Conservation (phyloP, 2,888 invertebrate species). For the Chydorus sphaericus region DNA sequence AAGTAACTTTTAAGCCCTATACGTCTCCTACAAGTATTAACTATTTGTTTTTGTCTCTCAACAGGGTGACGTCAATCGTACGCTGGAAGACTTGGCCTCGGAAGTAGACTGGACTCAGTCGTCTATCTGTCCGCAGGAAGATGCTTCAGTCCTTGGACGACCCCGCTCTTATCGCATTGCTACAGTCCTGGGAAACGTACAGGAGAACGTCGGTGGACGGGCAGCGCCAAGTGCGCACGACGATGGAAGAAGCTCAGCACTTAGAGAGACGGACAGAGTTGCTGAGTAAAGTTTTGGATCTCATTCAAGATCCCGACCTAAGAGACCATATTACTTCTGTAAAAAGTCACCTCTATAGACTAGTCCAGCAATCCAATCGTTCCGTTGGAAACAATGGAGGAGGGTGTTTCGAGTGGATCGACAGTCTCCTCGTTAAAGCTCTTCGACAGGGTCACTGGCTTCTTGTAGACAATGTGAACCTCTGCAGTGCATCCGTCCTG, state of each 20-base stretch:
- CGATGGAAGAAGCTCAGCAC: slow-evolving; percentile 16
- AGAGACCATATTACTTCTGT: slow-evolving; percentile 10
- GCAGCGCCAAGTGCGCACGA: slow-evolving; percentile 11
- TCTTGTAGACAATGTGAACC: slow-evolving; percentile 80
- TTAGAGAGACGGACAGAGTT: slow-evolving; percentile 16
- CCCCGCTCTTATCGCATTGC: not conserved
- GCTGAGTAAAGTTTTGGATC: slow-evolving; percentile 14
- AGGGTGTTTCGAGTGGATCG: slow-evolving; percentile 85
- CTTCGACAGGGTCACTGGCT: slow-evolving; percentile 69
- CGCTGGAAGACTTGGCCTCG: slow-evolving; percentile 20
- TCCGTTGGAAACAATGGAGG: slow-evolving; percentile 24
- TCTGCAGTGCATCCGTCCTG: slow-evolving; percentile 89
- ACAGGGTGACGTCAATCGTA: slow-evolving; percentile 24
- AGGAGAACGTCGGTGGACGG: not conserved
- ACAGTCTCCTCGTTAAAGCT: slow-evolving; percentile 69
- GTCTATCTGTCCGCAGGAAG: slow-evolving; percentile 16
- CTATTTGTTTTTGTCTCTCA: slow-evolving; percentile 16
- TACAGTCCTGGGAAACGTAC: not conserved
- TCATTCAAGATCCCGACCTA: slow-evolving; percentile 13
- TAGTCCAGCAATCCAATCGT: slow-evolving; percentile 21
- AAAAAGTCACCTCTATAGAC: slow-evolving; percentile 16
- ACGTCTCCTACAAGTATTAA: not conserved
- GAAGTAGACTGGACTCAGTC: slow-evolving; percentile 17
- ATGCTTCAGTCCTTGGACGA: not conserved
- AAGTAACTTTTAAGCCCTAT: not conserved